A percentile compares a stretch with the other conserved stretches of the same genome.
phyloP scores from a whole-genome alignment of 2,888 invertebrate genomes.

The Tenthredo distinguenda region DNA sequence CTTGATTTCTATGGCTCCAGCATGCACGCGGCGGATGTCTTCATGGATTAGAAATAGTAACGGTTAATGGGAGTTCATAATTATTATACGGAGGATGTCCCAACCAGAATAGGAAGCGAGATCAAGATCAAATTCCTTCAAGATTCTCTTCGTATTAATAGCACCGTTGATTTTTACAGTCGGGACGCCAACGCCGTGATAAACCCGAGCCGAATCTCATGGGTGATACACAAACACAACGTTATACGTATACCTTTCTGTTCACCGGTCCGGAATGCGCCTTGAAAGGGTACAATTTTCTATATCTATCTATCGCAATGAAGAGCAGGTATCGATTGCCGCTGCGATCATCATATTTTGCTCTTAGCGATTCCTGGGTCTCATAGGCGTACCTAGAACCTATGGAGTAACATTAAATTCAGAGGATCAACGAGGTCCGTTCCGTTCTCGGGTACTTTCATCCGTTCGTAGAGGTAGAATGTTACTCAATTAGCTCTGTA shows the following conservation, averaged over 20 bases:
- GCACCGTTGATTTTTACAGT: conserved; percentile 23
- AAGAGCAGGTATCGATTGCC: not conserved
- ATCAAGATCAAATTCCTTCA: conserved; percentile 40
- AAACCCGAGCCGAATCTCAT: not conserved
- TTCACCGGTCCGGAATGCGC: conserved; percentile 13
- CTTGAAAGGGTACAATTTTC: conserved; percentile 33
- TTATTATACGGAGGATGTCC: conserved; percentile 1
- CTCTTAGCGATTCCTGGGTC: not conserved
- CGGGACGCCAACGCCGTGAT: not conserved
- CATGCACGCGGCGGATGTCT: not conserved
- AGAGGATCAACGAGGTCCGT: not conserved
- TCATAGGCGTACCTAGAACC: not conserved
- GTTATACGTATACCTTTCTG: not conserved
- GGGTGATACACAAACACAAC: not conserved
- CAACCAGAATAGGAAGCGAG: conserved; percentile 25
- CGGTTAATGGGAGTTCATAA: conserved; percentile 20
- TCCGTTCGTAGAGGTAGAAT: conserved; percentile 9
- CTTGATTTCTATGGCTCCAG: not conserved
- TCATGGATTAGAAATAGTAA: conserved; percentile 11
- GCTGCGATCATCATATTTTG: not conserved
- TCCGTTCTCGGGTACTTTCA: not conserved
- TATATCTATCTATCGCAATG: not conserved
- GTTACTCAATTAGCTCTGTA: conserved; percentile 16
- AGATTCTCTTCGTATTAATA: conserved; percentile 34
- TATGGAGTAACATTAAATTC: conserved; percentile 7